These are phyloP conservation scores for Subacronicta megacephala DNA, from an alignment of 2,888 invertebrate species.

Conservation along the genomic window DNA sequence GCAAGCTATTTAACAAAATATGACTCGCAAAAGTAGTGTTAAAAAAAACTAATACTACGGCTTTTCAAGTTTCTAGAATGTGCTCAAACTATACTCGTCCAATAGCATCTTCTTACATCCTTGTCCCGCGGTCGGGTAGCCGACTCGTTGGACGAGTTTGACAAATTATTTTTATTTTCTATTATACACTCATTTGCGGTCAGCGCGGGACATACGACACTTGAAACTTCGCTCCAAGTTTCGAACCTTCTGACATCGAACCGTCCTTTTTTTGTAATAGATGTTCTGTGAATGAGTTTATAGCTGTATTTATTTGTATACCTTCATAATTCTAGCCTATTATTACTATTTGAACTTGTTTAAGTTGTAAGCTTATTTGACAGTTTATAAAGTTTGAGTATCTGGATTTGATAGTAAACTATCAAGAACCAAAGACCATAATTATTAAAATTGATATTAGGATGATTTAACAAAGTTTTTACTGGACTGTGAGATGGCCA, in stretches of 20 bases:
- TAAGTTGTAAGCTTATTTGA: no score
- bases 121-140: slow-evolving; percentile 64
- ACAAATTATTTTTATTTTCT: slow-evolving; percentile 81
- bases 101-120: slow-evolving; percentile 27
- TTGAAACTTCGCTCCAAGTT: slow-evolving; percentile 43
- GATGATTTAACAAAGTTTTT: no score
- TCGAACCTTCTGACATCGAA: slow-evolving; percentile 49
- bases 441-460: no score
- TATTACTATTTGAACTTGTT: no score
- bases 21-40: no score
- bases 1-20: no score
- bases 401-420: no score
- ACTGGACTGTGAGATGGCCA: no score
- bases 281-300: slow-evolving; percentile 2
- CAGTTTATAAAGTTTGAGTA: no score
- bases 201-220: slow-evolving; percentile 65
- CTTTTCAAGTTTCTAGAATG: no score
- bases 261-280: background rate
- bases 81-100: slow-evolving; percentile 20
- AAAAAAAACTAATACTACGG: no score
- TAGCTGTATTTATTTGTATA: background rate
- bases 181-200: slow-evolving; percentile 72
- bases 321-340: background rate
- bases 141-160: slow-evolving; percentile 74
- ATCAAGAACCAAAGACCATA: no score